Conservation (phyloP, 2,888 invertebrate genomes). For the Lasioglossum pauxillum region DNA sequence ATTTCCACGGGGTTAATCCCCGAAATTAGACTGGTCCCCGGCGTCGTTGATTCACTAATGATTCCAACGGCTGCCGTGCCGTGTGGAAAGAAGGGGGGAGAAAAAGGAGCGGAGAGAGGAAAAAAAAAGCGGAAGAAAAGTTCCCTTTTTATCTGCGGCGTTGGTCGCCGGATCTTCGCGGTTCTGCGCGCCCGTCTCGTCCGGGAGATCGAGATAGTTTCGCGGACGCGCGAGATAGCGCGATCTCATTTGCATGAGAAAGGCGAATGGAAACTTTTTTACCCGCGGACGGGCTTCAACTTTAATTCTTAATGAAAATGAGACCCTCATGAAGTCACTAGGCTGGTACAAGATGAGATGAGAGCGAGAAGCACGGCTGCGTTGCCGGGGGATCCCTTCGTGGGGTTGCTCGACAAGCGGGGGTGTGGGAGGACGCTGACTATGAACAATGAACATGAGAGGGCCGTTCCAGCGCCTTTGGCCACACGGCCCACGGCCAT, state of each 20-base stretch:
- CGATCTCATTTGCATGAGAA: slow-evolving; percentile 77
- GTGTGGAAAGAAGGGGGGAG: background rate
- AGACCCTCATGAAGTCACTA: slow-evolving; percentile 80
- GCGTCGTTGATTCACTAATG: slow-evolving; percentile 70
- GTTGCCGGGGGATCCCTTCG: slow-evolving; percentile 52
- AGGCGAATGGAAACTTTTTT: slow-evolving; percentile 78
- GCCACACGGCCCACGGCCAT: slow-evolving; percentile 81
- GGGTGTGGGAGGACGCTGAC: slow-evolving; percentile 72
- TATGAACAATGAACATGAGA: slow-evolving; percentile 83
- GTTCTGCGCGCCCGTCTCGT: slow-evolving; percentile 65
- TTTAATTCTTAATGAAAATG: slow-evolving; percentile 83
- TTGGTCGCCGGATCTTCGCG: slow-evolving; percentile 52
- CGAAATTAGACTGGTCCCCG: slow-evolving; percentile 58
- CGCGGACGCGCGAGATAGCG: slow-evolving; percentile 68
- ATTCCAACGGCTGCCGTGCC: slow-evolving; percentile 56
- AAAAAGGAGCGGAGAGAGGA: background rate
- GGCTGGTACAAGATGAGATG: slow-evolving; percentile 78
- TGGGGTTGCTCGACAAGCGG: slow-evolving; percentile 60
- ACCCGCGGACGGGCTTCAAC: slow-evolving; percentile 72
- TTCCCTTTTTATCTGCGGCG: slow-evolving; percentile 46
- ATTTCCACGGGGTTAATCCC: slow-evolving; percentile 62
- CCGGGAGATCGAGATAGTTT: slow-evolving; percentile 71
- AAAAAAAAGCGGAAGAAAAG: slow-evolving; percentile 27
- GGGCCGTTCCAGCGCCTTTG: slow-evolving; percentile 83
- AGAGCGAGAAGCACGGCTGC: slow-evolving; percentile 63